phyloP scores from a whole-genome alignment of 2,888 invertebrate species.

The Xanthorhoe spadicearia region DNA sequence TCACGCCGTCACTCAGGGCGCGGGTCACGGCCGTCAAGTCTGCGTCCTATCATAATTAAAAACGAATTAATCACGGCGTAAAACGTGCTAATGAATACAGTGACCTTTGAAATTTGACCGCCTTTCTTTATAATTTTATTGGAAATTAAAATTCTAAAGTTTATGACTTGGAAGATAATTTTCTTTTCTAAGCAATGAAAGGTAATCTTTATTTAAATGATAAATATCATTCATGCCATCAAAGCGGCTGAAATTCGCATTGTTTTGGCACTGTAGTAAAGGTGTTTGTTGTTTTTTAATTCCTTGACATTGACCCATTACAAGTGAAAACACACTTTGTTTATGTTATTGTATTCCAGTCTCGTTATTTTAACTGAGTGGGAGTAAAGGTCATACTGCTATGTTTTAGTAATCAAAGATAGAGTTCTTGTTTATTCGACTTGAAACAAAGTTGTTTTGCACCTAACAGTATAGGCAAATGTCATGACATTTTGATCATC shows the following conservation, averaged over 20 bases:
- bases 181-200: too few species aligned
- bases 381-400: slow-evolving; percentile 33
- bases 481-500: not conserved
- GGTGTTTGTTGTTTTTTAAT: slow-evolving; percentile 4
- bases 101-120: slow-evolving; percentile 21
- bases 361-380: slow-evolving; percentile 14
- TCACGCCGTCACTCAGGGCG: slow-evolving; percentile 90
- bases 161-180: not conserved
- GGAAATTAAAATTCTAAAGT: slow-evolving; percentile 8
- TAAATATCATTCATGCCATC: too few species aligned
- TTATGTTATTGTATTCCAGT: slow-evolving; percentile 16
- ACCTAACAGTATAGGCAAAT: slow-evolving; percentile 3
- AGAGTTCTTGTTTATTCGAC: slow-evolving; percentile 18
- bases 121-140: slow-evolving; percentile 9
- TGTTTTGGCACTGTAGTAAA: not conserved
- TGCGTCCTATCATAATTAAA: slow-evolving; percentile 84
- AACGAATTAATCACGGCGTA: slow-evolving; percentile 40
- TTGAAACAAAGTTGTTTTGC: slow-evolving; percentile 17
- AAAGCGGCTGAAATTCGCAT: not conserved
- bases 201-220: too few species aligned
- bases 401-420: slow-evolving; percentile 32
- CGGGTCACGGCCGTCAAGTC: slow-evolving; percentile 91
- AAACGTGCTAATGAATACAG: slow-evolving; percentile 28
- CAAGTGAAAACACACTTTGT: slow-evolving; percentile 11
- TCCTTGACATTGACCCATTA: slow-evolving; percentile 10